Evolutionary conservation across 1,140 invertebrate species (phyloP).

Genomic region (Schlechtendalia chinensis): DNA sequence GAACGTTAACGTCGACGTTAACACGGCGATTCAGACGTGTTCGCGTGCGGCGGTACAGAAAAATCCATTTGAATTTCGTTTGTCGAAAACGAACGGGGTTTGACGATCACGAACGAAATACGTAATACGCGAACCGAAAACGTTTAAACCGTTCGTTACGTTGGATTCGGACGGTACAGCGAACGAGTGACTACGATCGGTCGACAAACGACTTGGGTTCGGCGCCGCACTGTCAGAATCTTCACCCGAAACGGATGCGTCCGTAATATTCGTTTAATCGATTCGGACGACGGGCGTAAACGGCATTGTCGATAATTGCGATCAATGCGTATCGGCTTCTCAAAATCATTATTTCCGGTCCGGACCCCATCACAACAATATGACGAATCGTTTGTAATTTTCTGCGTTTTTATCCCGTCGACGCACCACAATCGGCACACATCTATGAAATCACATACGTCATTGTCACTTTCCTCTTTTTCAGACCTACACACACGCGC

Average conservation of each 20-base stretch:
- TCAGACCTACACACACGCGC: conserved; percentile 4
- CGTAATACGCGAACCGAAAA: too few relatives aligned
- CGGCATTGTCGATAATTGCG: too few relatives aligned
- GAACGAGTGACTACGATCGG: neutral
- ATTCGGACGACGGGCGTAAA: conserved; percentile 2
- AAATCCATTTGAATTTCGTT: too few relatives aligned
- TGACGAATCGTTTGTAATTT: conserved; percentile 12
- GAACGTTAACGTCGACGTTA: too few relatives aligned
- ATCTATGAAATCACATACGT: conserved; percentile 44
- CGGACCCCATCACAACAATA: conserved; percentile 8
- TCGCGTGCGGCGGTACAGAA: too few relatives aligned
- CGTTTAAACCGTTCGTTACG: too few relatives aligned
- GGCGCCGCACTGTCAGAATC: neutral
- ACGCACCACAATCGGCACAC: neutral
- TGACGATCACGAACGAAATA: too few relatives aligned
- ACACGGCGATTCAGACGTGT: too few relatives aligned
- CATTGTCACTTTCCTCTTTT: conserved; percentile 42
- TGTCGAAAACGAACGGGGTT: too few relatives aligned
- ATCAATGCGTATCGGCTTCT: conserved; percentile 13
- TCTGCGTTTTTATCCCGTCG: conserved; percentile 28
- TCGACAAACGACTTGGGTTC: neutral
- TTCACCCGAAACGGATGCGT: neutral
- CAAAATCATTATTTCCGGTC: conserved; percentile 17
- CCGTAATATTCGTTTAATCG: neutral
- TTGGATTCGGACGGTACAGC: neutral